phyloP scores from a whole-genome alignment of 1,140 invertebrate genomes.

The Lethrus apterus region DNA sequence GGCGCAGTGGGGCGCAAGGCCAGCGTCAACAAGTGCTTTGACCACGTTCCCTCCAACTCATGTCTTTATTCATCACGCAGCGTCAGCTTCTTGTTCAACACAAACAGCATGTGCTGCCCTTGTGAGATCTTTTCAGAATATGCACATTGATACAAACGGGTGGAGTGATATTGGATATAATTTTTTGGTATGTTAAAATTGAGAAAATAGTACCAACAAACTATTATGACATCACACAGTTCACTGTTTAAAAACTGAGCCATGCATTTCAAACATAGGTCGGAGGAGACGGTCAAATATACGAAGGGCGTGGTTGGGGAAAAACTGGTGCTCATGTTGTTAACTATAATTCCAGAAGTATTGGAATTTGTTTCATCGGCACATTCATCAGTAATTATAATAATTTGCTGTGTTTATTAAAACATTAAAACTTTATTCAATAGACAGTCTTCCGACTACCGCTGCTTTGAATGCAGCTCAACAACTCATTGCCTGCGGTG shows the following conservation, averaged over 20 bases:
- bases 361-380: constrained; percentile 58
- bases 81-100: constrained; percentile 28
- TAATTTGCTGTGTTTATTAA: neutral
- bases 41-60: constrained; percentile 24
- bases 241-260: neutral
- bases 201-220: neutral
- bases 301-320: constrained; percentile 67
- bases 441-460: constrained; percentile 23
- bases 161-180: constrained; percentile 54
- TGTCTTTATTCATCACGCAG: constrained; percentile 32
- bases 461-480: constrained; percentile 37
- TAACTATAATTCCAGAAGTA: constrained; percentile 56
- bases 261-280: constrained; percentile 27
- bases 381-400: constrained; percentile 42
- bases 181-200: constrained; percentile 47
- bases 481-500: constrained; percentile 42
- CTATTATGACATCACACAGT: neutral
- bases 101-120: constrained; percentile 41
- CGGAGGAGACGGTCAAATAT: constrained; percentile 49
- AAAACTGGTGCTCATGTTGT: constrained; percentile 56
- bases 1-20: constrained; percentile 24
- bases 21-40: constrained; percentile 10
- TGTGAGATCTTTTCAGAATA: constrained; percentile 47
- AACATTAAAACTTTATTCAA: constrained; percentile 7
- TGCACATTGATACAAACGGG: constrained; percentile 47